These are phyloP conservation scores for Tyria jacobaeae DNA, from an alignment of 2,888 invertebrate species.

Conservation along the genomic window DNA sequence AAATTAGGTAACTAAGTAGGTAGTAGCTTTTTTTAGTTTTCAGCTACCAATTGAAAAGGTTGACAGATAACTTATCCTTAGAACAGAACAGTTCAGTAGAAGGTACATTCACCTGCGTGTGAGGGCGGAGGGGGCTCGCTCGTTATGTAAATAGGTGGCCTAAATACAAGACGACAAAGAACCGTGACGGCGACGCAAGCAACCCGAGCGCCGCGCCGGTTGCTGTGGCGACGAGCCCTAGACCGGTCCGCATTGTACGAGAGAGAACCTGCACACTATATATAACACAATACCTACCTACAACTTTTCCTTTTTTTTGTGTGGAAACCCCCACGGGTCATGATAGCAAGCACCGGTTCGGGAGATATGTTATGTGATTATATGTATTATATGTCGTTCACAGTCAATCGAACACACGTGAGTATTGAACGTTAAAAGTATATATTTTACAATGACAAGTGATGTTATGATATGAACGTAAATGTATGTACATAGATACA, in stretches of 20 bases:
- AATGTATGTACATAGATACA: background rate
- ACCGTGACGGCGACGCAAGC: constrained; percentile 5
- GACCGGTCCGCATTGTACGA: constrained; percentile 27
- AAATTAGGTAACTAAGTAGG: no score
- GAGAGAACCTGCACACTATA: background rate
- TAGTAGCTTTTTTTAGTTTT: background rate
- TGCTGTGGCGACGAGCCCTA: background rate
- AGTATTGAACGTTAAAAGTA: background rate
- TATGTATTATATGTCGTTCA: no score
- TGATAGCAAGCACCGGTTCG: no score
- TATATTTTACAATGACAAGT: background rate
- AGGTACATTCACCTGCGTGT: background rate
- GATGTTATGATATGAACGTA: background rate
- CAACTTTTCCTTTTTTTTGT: no score
- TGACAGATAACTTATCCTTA: background rate
- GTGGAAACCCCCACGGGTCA: no score
- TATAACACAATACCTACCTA: no score
- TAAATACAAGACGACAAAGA: constrained; percentile 25
- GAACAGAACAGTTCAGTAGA: background rate
- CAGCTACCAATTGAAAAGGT: background rate
- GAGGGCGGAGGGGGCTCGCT: background rate
- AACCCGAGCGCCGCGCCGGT: constrained; percentile 6
- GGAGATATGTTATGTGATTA: no score
- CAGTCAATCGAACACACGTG: background rate
- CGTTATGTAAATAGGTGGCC: constrained; percentile 43